Conservation (phyloP, 2,888 invertebrate genomes). For the Strigamia transsilvanica region DNA sequence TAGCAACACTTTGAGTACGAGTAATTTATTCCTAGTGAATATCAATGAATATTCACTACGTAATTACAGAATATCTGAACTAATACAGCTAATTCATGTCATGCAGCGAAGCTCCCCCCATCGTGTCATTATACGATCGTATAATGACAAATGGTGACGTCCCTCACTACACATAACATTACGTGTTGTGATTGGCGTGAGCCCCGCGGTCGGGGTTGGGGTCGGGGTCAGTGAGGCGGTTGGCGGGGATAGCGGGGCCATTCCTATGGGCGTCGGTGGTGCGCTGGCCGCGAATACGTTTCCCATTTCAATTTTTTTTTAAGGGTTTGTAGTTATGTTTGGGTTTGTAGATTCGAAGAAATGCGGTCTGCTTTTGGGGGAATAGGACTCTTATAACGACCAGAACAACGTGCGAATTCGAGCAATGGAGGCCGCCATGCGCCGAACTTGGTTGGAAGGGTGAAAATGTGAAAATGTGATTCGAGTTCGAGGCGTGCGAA, state of each 20-base stretch:
- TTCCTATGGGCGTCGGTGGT: conserved; percentile 56
- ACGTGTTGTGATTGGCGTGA: no score
- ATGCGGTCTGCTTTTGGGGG: not conserved
- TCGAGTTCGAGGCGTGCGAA: no score
- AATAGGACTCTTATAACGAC: not conserved
- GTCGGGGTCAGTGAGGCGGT: conserved; percentile 46
- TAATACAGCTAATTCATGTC: no score
- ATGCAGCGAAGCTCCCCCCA: no score
- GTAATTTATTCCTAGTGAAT: no score
- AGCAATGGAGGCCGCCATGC: conserved; percentile 52
- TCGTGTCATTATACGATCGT: no score
- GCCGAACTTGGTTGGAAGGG: conserved; percentile 16
- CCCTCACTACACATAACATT: no score
- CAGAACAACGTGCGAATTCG: conserved; percentile 1
- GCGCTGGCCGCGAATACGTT: conserved; percentile 59
- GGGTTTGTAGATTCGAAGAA: not conserved
- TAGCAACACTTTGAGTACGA: no score
- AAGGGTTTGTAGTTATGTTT: not conserved
- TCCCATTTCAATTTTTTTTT: conserved; percentile 58
- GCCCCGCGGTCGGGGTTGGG: no score
- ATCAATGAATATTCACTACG: no score
- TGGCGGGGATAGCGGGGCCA: conserved; percentile 57
- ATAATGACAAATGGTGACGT: no score
- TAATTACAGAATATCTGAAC: no score
- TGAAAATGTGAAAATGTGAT: not conserved